Evolutionary conservation across 2,797 vertebrate genomes (phyloP), one percentile per base, ranked within the genome.

Genomic region (Mus spretus): DNA sequence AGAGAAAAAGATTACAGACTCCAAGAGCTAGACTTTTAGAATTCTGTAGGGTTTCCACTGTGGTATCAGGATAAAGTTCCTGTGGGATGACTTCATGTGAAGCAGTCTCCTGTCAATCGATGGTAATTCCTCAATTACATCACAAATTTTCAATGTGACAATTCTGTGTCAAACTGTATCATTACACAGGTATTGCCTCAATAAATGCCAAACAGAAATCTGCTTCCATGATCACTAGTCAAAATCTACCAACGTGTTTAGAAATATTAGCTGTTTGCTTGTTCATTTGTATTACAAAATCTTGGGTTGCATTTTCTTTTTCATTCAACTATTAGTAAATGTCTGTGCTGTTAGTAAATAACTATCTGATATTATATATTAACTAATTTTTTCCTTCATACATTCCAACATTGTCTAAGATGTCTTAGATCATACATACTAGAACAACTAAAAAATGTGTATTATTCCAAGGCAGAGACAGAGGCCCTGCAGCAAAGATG

Each of bases 71-170:
- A 15, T 85, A 72, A n/a, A 86, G n/a, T 93, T 86, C 31, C 57
- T 90, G 55, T 79, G 65, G 85, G 15, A 92, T 50, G 50, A 83
- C 57, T 70, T 84, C 61, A 40, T 83, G 72, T 61, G 55, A 94
- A 77, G 20, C 77, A 90, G 59, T 40, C 6, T 70, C 50, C 50
- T 79, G n/a, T 94, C 63, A 9, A 28, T 59, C 10, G 50, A 7
- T 47, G 72, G 93, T 80, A 97, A 93, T 77, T 20, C 17, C 91
- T 77, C 40, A 94, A 94, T 70, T 96, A 78, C 74, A 89, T 92
- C 44, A 72, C 61, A 96, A 63, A 57, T 50, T 50, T 50, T 50
- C 47, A 50, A 50, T 10, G 47, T 50, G 47, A 50, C 47, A 50
- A 50, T 50, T 9, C 47, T 47, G 47, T 47, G 81, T 81, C 90